Evolutionary conservation across 2,113 vertebrate genomes (phyloP), one percentile per base, ranked within the genome.

Genomic region (Calyptomena viridis): DNA sequence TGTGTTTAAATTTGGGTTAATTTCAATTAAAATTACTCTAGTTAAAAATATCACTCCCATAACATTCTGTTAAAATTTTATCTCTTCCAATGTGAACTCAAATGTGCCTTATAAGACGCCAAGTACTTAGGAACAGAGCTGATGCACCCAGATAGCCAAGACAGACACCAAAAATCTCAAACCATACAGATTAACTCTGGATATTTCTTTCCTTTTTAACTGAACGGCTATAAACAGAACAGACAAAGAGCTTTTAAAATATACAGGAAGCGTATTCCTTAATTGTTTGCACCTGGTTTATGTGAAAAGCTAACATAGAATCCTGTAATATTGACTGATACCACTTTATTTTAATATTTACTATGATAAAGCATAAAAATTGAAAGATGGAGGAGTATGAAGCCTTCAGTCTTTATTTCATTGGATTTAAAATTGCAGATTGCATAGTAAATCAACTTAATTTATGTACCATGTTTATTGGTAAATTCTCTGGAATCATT

Each of bases 401-500:
- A 82, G 21, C 21, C 46, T 59, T 31, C 82, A 86, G 80, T 87
- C 84, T 91, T 64, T 58, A 49, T 74, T 88, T 82, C 52, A 77
- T 56, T 39, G 5, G 13, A 9, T 67, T 95, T 88, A 74, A 93
- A 94, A 87, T 68, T 88, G 85, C 60, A 92, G 82, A 89, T 90
- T 93, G 63, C 59, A 21, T 35, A 92, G 59, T 87, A 93, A 58
- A 82, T 86, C 71, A 73, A 85, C 64, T 44, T 84, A 81, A 94
- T 93, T 93, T 94, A 84, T 72, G 46, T 82, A 72, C 47, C 73
- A 11, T 56, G 37, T 78, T 91, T 91, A 66, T 73, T 94, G 72
- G 59, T 83, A 76, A 84, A 92, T 81, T 87, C 35, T 94, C 33
- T 87, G 86, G 59, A 71, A 94, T 92, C 90, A 83, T 90, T 91